Conservation (phyloP, 2,888 invertebrate genomes). For the Archaeoteleia sp. region DNA sequence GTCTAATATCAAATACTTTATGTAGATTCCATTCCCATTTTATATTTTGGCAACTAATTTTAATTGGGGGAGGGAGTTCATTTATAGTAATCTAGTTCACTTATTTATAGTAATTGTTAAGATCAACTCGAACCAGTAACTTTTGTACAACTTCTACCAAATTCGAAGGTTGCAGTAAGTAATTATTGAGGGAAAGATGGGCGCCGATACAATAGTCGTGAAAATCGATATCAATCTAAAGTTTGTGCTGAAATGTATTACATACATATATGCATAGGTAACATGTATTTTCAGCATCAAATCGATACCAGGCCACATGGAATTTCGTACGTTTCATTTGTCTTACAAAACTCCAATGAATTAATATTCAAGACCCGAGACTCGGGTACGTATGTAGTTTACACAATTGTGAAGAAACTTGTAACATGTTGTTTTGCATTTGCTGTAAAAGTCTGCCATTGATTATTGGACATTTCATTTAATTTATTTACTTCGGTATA, state of each 20-base stretch:
- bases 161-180: no score
- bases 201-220: background rate
- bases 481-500: no score
- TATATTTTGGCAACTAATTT: no score
- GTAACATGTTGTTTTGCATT: constrained; percentile 3
- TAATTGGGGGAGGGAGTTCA: no score
- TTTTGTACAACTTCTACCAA: no score
- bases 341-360: constrained; percentile 14
- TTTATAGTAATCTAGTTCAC: no score
- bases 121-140: no score
- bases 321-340: constrained; percentile 24
- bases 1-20: no score
- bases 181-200: background rate
- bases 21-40: no score
- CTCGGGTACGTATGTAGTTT: constrained; percentile 12
- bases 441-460: no score
- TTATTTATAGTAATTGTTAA: no score
- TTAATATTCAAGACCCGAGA: constrained; percentile 12
- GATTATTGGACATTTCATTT: no score
- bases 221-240: background rate
- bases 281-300: constrained; percentile 7
- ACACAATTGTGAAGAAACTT: constrained; percentile 9
- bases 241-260: constrained; percentile 1
- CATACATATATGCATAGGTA: background rate
- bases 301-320: constrained; percentile 13